A percentile compares a stretch with the other conserved stretches of the same genome.
Conservation (phyloP, 2,113 vertebrate genomes). For the Pachypanchax playfairii region DNA sequence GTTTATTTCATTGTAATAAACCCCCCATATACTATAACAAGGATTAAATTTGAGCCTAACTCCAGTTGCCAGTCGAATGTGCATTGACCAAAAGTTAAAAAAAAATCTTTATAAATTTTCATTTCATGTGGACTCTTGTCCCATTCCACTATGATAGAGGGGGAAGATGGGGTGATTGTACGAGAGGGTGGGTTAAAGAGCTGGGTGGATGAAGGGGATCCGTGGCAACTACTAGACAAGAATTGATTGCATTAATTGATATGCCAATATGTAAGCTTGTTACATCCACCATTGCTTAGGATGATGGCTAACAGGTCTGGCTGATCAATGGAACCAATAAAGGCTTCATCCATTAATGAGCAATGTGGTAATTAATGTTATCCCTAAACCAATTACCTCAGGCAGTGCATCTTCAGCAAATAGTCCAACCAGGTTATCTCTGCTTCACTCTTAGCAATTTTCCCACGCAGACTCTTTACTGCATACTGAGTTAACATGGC, state of each 20-base stretch:
- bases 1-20: slow-evolving; percentile 18
- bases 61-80: slow-evolving; percentile 29
- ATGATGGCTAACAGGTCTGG: slow-evolving; percentile 95
- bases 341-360: slow-evolving; percentile 99
- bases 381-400: slow-evolving; percentile 96
- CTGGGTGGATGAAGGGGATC: slow-evolving; percentile 49
- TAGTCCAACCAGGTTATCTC: slow-evolving; percentile 77
- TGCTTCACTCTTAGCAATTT: slow-evolving; percentile 53
- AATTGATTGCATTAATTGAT: slow-evolving; percentile 99
- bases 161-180: slow-evolving; percentile 46
- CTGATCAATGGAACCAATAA: slow-evolving; percentile 99
- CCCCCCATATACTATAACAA: background rate
- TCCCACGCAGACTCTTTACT: slow-evolving; percentile 46
- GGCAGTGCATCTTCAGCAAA: slow-evolving; percentile 81
- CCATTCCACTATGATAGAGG: slow-evolving; percentile 57
- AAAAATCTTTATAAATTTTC: slow-evolving; percentile 75
- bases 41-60: slow-evolving; percentile 2
- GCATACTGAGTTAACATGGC: slow-evolving; percentile 36
- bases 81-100: slow-evolving; percentile 47
- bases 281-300: slow-evolving; percentile 98
- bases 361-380: slow-evolving; percentile 99
- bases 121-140: slow-evolving; percentile 76
- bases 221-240: slow-evolving; percentile 92
- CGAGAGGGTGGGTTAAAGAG: slow-evolving; percentile 49
- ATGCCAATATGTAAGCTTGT: slow-evolving; percentile 99